These are phyloP conservation scores for Zalophus californianus DNA, from an alignment of 2,797 vertebrate species.

Conservation along the genomic window DNA sequence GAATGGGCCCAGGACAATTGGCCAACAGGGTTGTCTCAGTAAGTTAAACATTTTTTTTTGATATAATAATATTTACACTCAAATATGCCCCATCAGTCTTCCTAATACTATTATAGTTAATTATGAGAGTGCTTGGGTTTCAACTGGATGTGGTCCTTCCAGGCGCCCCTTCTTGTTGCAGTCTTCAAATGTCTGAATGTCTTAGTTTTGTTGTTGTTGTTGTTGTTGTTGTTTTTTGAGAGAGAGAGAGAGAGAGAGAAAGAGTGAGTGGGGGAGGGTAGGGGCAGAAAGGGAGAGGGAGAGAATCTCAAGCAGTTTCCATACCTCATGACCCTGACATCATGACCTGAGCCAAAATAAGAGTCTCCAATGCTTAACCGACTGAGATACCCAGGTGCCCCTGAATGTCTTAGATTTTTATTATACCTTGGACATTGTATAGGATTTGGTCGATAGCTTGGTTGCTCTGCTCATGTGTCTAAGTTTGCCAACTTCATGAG, in stretches of 20 bases:
- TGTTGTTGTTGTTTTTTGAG: background rate
- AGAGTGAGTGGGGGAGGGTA: background rate
- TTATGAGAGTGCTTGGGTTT: background rate
- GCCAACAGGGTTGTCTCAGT: background rate
- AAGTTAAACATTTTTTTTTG: background rate
- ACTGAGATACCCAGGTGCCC: background rate
- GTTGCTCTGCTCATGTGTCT: background rate
- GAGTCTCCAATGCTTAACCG: background rate
- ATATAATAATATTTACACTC: background rate
- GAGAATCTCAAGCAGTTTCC: background rate
- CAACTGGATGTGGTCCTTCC: background rate
- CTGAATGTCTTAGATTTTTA: background rate
- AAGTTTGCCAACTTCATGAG: background rate
- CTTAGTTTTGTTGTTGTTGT: background rate
- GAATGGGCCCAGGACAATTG: background rate
- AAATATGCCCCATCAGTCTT: no score
- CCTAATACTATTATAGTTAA: background rate
- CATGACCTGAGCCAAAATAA: background rate
- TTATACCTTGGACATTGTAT: no score
- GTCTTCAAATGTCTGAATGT: background rate
- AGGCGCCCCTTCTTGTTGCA: background rate
- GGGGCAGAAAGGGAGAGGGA: background rate
- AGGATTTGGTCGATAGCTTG: background rate
- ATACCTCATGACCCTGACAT: background rate
- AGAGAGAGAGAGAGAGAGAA: background rate